phyloP scores from a whole-genome alignment of 2,888 invertebrate species.

The Sericinus montela region DNA sequence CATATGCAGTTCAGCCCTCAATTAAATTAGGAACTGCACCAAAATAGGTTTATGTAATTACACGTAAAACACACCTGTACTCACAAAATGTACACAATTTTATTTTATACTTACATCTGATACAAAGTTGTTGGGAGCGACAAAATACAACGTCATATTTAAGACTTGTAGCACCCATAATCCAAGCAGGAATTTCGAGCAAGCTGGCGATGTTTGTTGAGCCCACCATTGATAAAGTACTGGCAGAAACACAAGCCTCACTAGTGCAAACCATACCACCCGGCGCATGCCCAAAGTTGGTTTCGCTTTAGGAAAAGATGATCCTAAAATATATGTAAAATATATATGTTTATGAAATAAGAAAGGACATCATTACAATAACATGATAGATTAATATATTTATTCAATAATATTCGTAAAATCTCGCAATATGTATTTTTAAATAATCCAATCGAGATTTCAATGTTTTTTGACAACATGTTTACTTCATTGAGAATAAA shows the following conservation, averaged over 20 bases:
- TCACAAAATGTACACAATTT: too few relatives aligned
- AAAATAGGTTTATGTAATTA: too few relatives aligned
- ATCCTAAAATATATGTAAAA: slow-evolving; percentile 85
- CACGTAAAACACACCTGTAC: too few relatives aligned
- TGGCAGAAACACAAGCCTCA: slow-evolving; percentile 91
- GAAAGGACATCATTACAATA: background rate
- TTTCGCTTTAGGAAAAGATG: slow-evolving; percentile 97
- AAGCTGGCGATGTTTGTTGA: slow-evolving; percentile 89
- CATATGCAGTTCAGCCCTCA: too few relatives aligned
- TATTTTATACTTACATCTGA: slow-evolving; percentile 68
- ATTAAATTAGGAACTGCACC: too few relatives aligned
- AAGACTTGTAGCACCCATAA: slow-evolving; percentile 87
- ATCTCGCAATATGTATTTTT: too few relatives aligned
- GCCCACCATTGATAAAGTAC: slow-evolving; percentile 94
- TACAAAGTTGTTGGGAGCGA: slow-evolving; percentile 57
- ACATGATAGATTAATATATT: too few relatives aligned
- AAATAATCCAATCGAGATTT: too few relatives aligned
- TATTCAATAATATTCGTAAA: too few relatives aligned
- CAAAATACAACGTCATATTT: slow-evolving; percentile 79
- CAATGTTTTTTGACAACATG: too few relatives aligned
- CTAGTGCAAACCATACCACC: slow-evolving; percentile 89
- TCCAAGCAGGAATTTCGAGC: slow-evolving; percentile 86
- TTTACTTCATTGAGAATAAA: too few relatives aligned
- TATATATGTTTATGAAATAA: background rate
- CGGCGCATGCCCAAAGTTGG: slow-evolving; percentile 94